Conservation (phyloP, 2,888 invertebrate species). For the Tineola bisselliella region DNA sequence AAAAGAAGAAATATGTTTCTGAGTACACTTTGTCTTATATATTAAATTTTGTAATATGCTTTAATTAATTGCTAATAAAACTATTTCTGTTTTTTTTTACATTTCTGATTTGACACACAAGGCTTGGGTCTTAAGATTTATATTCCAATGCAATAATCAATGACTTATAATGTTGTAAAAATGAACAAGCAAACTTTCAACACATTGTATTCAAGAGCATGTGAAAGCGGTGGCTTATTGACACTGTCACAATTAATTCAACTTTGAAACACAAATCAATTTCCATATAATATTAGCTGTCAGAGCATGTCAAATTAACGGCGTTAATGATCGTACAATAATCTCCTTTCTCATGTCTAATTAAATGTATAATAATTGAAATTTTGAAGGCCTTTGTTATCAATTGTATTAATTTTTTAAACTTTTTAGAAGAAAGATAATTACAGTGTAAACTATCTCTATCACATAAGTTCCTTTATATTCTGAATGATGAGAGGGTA, state of each 20-base stretch:
- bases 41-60: too few species aligned
- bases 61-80: too few species aligned
- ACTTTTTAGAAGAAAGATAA: background rate
- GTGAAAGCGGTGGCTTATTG: constrained; percentile 60
- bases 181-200: constrained; percentile 16
- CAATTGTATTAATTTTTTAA: background rate
- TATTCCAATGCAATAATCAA: background rate
- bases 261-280: constrained; percentile 65
- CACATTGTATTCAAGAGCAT: constrained; percentile 24
- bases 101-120: too few species aligned
- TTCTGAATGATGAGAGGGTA: background rate
- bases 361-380: constrained; percentile 29
- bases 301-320: constrained; percentile 59
- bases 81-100: too few species aligned
- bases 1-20: too few species aligned
- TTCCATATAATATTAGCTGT: constrained; percentile 61
- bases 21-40: too few species aligned
- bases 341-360: constrained; percentile 48
- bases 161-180: background rate
- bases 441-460: background rate
- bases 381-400: background rate
- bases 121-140: background rate
- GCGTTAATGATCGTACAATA: constrained; percentile 48
- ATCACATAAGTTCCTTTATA: background rate
- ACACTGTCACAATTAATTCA: constrained; percentile 65